phyloP scores from a whole-genome alignment of 2,797 vertebrate species.

The Decapterus maruadsi region DNA sequence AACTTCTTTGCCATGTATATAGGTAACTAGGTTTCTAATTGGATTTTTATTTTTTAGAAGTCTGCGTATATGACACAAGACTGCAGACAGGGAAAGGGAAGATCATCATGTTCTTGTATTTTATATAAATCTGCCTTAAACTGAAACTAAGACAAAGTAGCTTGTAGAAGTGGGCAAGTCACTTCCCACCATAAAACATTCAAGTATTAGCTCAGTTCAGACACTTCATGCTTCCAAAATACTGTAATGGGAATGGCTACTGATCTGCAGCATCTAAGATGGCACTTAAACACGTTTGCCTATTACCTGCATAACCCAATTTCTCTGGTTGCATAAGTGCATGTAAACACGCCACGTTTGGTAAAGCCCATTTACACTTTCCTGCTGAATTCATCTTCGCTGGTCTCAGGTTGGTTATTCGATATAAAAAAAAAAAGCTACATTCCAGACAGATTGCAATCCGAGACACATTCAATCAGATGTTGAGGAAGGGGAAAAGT shows the following conservation, averaged over 20 bases:
- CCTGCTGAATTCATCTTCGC: neutral
- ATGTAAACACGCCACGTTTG: neutral
- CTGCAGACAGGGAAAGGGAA: neutral
- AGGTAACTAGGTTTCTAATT: conserved; percentile 4
- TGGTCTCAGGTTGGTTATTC: neutral
- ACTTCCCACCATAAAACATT: too few species aligned
- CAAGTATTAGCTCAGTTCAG: neutral
- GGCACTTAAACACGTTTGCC: neutral
- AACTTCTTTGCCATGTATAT: neutral
- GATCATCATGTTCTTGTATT: neutral
- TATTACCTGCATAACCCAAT: neutral
- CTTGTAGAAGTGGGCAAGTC: neutral
- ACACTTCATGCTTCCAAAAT: too few species aligned
- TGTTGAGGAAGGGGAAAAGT: neutral
- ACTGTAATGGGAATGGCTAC: too few species aligned
- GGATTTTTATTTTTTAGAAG: neutral
- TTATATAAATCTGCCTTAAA: neutral
- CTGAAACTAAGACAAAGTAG: neutral
- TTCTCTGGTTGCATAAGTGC: neutral
- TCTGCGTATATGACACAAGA: neutral
- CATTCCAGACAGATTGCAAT: neutral
- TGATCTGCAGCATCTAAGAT: neutral
- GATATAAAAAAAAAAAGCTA: neutral
- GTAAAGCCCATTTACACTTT: neutral
- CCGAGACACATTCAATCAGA: neutral